A percentile compares a stretch with the other conserved stretches of the same genome.
These are phyloP conservation scores for Acanthacorydalis orientalis DNA, from an alignment of 2,888 invertebrate genomes.

Conservation along the genomic window DNA sequence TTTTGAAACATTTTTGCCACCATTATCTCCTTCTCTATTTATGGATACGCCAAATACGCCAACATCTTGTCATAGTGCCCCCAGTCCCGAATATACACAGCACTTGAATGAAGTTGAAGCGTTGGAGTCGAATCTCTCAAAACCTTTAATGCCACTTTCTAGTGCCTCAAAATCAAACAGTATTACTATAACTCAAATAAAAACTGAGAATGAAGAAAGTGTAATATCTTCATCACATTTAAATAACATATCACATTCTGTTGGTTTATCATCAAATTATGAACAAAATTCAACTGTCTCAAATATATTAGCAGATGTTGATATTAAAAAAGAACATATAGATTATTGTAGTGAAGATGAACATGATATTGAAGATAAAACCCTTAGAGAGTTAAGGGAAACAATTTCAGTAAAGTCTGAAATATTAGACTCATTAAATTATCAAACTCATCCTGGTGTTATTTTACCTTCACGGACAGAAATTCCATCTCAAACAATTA, in stretches of 20 bases:
- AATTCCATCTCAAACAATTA: background rate
- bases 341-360: background rate
- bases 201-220: background rate
- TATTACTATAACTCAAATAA: background rate
- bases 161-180: background rate
- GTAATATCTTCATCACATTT: background rate
- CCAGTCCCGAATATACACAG: conserved; percentile 1
- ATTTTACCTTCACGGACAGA: background rate
- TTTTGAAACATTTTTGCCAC: conserved; percentile 1
- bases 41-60: background rate
- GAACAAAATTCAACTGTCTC: no score
- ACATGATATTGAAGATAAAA: background rate
- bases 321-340: no score
- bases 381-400: background rate
- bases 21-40: conserved; percentile 4
- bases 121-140: background rate
- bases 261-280: background rate
- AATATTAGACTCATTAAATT: background rate
- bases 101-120: background rate
- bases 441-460: background rate
- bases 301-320: no score
- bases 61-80: background rate
- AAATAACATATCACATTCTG: background rate
- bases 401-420: background rate
- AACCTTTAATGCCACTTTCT: background rate